phyloP scores from a whole-genome alignment of 2,797 vertebrate genomes.

The Xyrichtys novacula region DNA sequence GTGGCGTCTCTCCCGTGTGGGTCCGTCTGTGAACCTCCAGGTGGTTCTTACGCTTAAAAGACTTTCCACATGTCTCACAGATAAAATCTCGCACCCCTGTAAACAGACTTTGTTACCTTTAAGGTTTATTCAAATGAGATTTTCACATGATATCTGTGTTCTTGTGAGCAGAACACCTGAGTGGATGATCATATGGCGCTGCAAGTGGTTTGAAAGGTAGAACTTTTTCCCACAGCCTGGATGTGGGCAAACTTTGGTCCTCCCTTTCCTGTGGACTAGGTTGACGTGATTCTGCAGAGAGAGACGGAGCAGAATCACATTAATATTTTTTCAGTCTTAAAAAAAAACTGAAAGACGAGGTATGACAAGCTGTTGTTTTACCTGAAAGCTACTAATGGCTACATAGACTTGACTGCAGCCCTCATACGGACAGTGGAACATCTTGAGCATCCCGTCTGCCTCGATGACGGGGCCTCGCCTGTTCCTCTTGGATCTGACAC shows the following conservation, averaged over 20 bases:
- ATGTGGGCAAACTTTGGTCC: conserved; percentile 93
- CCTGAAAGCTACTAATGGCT: conserved; percentile 94
- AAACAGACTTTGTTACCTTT: conserved; percentile 15
- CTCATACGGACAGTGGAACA: conserved; percentile 93
- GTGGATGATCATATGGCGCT: conserved; percentile 94
- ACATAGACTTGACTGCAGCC: conserved; percentile 93
- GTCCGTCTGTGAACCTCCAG: conserved; percentile 94
- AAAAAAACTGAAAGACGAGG: neutral
- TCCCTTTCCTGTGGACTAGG: conserved; percentile 92
- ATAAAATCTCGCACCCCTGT: conserved; percentile 93
- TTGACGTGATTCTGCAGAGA: conserved; percentile 90
- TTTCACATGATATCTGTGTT: neutral
- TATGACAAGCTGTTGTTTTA: conserved; percentile 41
- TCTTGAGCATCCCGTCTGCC: conserved; percentile 91
- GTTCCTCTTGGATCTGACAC: conserved; percentile 86
- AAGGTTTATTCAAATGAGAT: neutral
- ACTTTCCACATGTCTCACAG: conserved; percentile 94
- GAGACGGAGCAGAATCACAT: neutral
- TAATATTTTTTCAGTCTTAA: neutral
- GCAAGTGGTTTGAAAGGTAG: conserved; percentile 93
- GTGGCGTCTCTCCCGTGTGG: conserved; percentile 93
- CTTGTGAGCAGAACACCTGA: conserved; percentile 83
- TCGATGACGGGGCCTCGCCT: conserved; percentile 87
- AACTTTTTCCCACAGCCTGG: conserved; percentile 96
- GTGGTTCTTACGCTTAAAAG: conserved; percentile 97